phyloP scores from a whole-genome alignment of 2,113 vertebrate species.

The Morone saxatilis region DNA sequence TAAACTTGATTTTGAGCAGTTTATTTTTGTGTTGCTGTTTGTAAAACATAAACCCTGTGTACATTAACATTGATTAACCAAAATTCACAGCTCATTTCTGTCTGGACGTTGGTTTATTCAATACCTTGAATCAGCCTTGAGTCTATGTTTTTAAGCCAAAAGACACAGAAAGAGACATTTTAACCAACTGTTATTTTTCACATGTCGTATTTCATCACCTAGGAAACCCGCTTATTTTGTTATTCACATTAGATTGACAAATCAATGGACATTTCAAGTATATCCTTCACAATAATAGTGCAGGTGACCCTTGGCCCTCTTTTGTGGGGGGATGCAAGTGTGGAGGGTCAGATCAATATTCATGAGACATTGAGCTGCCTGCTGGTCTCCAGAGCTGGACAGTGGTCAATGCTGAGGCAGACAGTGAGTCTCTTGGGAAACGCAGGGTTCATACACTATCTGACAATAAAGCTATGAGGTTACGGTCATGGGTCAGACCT shows the following conservation, averaged over 20 bases:
- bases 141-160: neutral
- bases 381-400: constrained; percentile 51
- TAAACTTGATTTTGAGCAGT: neutral
- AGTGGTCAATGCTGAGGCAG: constrained; percentile 59
- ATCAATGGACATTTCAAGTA: constrained; percentile 43
- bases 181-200: neutral
- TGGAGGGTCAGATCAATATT: constrained; percentile 67
- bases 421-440: constrained; percentile 61
- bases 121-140: neutral
- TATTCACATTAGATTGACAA: constrained; percentile 15
- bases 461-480: constrained; percentile 60
- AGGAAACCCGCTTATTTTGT: neutral
- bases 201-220: neutral
- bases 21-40: neutral
- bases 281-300: constrained; percentile 21
- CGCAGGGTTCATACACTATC: constrained; percentile 51
- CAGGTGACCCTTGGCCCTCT: constrained; percentile 32
- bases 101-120: neutral
- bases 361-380: constrained; percentile 48
- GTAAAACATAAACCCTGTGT: too few species aligned
- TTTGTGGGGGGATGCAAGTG: constrained; percentile 1
- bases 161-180: neutral
- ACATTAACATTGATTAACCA: neutral
- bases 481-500: constrained; percentile 47
- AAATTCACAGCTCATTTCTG: neutral